phyloP scores from a whole-genome alignment of 2,888 invertebrate species.

The Trissoscelio sp. region DNA sequence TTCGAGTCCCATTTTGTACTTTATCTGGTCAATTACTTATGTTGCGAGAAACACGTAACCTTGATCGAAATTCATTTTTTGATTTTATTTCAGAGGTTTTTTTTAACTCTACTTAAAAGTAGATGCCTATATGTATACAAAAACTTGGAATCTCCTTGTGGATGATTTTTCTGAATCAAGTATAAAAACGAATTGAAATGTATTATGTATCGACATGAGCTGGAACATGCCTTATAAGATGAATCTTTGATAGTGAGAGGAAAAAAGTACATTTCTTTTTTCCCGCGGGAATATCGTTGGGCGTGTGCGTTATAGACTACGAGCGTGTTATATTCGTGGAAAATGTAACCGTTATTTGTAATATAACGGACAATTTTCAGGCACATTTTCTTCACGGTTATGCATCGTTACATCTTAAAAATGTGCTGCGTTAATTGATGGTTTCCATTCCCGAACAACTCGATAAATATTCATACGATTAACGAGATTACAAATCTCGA shows the following conservation, averaged over 20 bases:
- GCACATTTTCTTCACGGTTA: constrained; percentile 9
- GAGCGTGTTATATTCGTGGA: constrained; percentile 13
- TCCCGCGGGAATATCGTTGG: constrained; percentile 1
- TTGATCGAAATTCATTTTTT: background rate
- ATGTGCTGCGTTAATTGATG: constrained; percentile 11
- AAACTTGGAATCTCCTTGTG: no score
- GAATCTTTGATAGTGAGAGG: constrained; percentile 18
- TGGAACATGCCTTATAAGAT: constrained; percentile 21
- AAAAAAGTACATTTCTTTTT: constrained; percentile 26
- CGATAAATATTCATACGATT: constrained; percentile 23
- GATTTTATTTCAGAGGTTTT: background rate
- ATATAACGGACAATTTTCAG: constrained; percentile 34
- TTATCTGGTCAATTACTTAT: background rate
- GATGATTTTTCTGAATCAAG: background rate
- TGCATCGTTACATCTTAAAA: constrained; percentile 5
- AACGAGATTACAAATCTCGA: background rate
- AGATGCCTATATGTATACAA: no score
- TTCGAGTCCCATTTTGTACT: constrained; percentile 3
- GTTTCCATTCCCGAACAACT: background rate
- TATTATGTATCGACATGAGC: background rate
- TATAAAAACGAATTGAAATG: background rate
- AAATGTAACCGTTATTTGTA: constrained; percentile 41
- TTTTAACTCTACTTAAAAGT: background rate
- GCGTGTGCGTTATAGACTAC: background rate
- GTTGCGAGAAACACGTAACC: background rate